Base-by-base conservation (phyloP, 2,113 vertebrate genomes). In the Eublepharis macularius region DNA sequence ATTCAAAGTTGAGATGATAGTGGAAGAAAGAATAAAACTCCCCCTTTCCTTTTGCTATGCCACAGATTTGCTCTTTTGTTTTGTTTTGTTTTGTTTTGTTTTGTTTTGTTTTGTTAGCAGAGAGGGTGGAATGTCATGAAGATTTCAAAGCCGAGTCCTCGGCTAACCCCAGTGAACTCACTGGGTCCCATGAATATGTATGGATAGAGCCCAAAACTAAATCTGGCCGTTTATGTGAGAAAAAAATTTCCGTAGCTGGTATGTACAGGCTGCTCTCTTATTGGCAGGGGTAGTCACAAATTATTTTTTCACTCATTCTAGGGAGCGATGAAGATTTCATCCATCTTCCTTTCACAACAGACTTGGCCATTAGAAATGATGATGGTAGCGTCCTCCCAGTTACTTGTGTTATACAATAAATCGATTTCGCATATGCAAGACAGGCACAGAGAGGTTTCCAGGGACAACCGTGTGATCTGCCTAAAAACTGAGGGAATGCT, bases 291-390 rank as follows among this genome's bases (percentile, higher is more conserved):
- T 86, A 65, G 89, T 91, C 70, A 80, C 77, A 82, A 6, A 47
- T 77, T 72, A 72, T 70, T 79, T 94, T 90, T 77, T 79, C 41
- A 88, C 47, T 83, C 87, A 94, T 90, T 86, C 63, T 74, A 81
- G 70, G 88, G 88, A 72, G 57, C 72, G 81, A 88, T 83, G 68
- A 80, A 21, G 78, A 16, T 88, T 93, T 86, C 66, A 79, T 41
- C 91, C 0, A 89, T 89, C 76, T 68, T 51, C 85, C 82, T 47
- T 84, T 24, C 79, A 29, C 12, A 34, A 76, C 81, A 90, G 49
- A 88, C 6, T 68, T 92, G 88, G 88, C 80, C 81, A 54, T 41
- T 63, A 34, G 41, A 88, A 60, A 36, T 73, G 65, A 75, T 87
- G 87, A 92, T 87, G 66, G 85, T 82, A 92, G 91, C 49, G 84